Base-by-base conservation (phyloP, 2,888 invertebrate genomes). In the Nebria salina region DNA sequence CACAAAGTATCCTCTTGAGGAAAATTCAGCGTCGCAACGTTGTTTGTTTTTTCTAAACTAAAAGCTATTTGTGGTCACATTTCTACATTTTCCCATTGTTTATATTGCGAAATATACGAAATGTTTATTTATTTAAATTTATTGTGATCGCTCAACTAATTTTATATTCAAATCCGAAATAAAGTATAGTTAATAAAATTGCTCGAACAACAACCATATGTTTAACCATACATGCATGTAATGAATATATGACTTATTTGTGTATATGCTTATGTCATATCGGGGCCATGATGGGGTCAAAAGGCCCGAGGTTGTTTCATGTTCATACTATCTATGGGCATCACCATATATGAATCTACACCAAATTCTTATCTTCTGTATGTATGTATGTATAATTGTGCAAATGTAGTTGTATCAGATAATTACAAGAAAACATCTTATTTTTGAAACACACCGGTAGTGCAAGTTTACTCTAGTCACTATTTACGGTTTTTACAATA, bases 271-370 rank as follows among this genome's bases (percentile, higher is more conserved):
- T 66, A n/a, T 66, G 66, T 66, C 66, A 25, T 15, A 66, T 66
- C 66, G 66, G 66, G 66, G 66, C 66, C 66, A 66, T 13, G 66
- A 66, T 66, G 66, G 25, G 66, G 66, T 66, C 66, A 66, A 25
- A 66, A 66, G 66, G 66, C 15, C 25, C 66, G n/a, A 66, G 66
- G 66, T 66, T 11, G 66, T 25, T 66, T 66, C 66, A 25, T 66
- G 66, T 66, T 8, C 15, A 66, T 8, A 13, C 66, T 25, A 25
- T 66, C n/a, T 66, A 66, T 66, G 66, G 66, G 15, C 66, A 66
- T 20, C 15, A 25, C 66, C 66, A 66, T 66, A 34, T 34, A 34
- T 34, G 34, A 34, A 34, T 34, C 34, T 34, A 34, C 34, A 5
- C 34, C 34, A 34, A 34, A 34, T 34, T 34, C 34, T 34, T 66